Evolutionary conservation across 1,140 invertebrate genomes (phyloP), one percentile per base, ranked within the genome.

Genomic region (Trichonephila clavata): DNA sequence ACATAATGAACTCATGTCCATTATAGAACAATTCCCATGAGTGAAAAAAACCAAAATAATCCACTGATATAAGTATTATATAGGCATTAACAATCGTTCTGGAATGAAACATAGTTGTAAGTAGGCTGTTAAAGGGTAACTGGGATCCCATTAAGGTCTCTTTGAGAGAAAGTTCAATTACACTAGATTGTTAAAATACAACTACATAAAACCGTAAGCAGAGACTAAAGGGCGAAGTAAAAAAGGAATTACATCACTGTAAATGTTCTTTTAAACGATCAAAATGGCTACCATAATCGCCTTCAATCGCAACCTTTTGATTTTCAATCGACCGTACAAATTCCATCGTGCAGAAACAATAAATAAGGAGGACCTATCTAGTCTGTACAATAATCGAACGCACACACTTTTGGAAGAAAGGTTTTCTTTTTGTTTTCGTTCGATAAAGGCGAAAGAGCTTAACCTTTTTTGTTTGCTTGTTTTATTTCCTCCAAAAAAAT

Each of bases 251-350:
- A 83, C 81, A 83, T 4, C 20, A 7, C 43, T 50, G 61, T n/a
- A 87, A 87, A 87, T 87, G 60, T 61, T 57, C 61, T 39, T 63
- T 87, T 87, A 87, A 87, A 63, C 24, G 86, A 87, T 87, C 24
- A 57, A 61, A 87, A 87, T 61, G 32, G 59, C 59, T 61, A 87
- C 61, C 18, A 57, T 39, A 87, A 87, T 87, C 86, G 61, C 43
- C 71, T 89, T 89, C 87, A 89, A 89, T 89, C 32, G 61, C 63
- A 71, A 32, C n/a, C 87, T 89, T 87, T 89, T 89, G 87, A 89
- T 68, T 57, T 77, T 57, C 87, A 89, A 89, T 89, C 87, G 57
- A 89, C 65, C 68, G 68, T 71, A 87, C 21, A 89, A 89, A 89
- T 89, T 89, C 57, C 43, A 77, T 71, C 43, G 68, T 71, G 87